Conservation (phyloP, 2,888 invertebrate species). For the Trypoxylon attenuatum region DNA sequence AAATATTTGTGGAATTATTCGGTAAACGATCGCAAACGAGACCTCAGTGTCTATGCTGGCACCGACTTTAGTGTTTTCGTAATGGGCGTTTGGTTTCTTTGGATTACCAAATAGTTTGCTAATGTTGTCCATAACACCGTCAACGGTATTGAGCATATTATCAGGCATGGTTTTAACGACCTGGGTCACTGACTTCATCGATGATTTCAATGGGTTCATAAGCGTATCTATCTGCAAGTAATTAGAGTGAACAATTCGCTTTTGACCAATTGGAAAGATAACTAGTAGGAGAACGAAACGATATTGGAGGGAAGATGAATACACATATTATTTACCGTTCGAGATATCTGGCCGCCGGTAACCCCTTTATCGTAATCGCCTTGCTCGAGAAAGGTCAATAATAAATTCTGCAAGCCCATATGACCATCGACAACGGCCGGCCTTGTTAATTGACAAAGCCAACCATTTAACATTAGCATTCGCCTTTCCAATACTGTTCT, state of each 20-base stretch:
- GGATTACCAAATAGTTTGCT: slow-evolving; percentile 82
- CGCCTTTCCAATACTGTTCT: slow-evolving; percentile 88
- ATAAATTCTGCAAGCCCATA: slow-evolving; percentile 79
- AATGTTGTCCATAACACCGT: slow-evolving; percentile 88
- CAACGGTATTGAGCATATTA: slow-evolving; percentile 88
- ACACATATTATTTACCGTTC: slow-evolving; percentile 78
- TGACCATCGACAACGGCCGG: slow-evolving; percentile 78
- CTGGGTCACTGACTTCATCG: slow-evolving; percentile 84
- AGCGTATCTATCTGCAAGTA: slow-evolving; percentile 80
- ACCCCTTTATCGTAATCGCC: slow-evolving; percentile 82
- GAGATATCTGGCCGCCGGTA: slow-evolving; percentile 78
- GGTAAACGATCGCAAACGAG: no score
- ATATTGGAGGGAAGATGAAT: no score
- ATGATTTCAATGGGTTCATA: slow-evolving; percentile 87
- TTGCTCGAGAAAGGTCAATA: slow-evolving; percentile 82
- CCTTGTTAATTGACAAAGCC: slow-evolving; percentile 83
- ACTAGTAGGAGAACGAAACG: no score
- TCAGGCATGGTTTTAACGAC: slow-evolving; percentile 93
- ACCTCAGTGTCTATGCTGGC: slow-evolving; percentile 78
- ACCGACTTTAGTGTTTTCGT: slow-evolving; percentile 76
- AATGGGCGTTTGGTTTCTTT: slow-evolving; percentile 74
- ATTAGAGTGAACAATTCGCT: not conserved
- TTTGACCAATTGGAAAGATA: no score
- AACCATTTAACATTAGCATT: slow-evolving; percentile 87
- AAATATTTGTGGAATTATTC: no score